Evolutionary conservation across 2,113 vertebrate genomes (phyloP).

Genomic region (Emydura subglobosa): DNA sequence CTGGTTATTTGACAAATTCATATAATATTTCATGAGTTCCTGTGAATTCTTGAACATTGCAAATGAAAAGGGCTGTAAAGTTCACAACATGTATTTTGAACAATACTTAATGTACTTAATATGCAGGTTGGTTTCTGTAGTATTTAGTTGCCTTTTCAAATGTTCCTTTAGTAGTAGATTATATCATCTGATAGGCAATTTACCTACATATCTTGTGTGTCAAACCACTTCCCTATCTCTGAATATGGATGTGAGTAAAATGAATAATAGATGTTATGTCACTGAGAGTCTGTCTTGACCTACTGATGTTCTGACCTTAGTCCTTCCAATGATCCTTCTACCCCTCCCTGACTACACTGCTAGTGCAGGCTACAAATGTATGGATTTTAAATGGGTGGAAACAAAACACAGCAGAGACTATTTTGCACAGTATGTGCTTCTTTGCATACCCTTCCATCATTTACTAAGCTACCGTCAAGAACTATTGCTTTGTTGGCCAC

Average conservation of each 20-base stretch:
- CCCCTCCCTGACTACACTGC: conserved; percentile 3
- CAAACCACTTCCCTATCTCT: conserved; percentile 46
- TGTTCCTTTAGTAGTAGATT: conserved; percentile 29
- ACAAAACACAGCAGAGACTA: neutral
- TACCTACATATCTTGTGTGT: conserved; percentile 51
- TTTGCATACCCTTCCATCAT: neutral
- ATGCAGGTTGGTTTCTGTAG: conserved; percentile 15
- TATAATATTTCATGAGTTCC: neutral
- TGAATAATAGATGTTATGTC: conserved; percentile 64
- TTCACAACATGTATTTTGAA: conserved; percentile 30
- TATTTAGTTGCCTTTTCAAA: conserved; percentile 54
- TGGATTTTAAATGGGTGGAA: neutral
- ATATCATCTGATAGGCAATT: conserved; percentile 57
- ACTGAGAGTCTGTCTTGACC: conserved; percentile 46
- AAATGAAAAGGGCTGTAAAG: conserved; percentile 38
- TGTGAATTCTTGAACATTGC: conserved; percentile 36
- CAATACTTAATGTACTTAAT: conserved; percentile 29
- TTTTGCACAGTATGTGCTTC: conserved; percentile 10
- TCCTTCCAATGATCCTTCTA: neutral
- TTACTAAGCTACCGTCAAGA: conserved; percentile 3
- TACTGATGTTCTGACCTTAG: conserved; percentile 32
- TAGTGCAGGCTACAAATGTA: conserved; percentile 28
- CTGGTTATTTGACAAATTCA: neutral
- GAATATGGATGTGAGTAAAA: conserved; percentile 53
- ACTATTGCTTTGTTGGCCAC: neutral